Evolutionary conservation across 1,140 invertebrate species (phyloP), one percentile per base, ranked within the genome.

Genomic region (Leptoteleia sp.): DNA sequence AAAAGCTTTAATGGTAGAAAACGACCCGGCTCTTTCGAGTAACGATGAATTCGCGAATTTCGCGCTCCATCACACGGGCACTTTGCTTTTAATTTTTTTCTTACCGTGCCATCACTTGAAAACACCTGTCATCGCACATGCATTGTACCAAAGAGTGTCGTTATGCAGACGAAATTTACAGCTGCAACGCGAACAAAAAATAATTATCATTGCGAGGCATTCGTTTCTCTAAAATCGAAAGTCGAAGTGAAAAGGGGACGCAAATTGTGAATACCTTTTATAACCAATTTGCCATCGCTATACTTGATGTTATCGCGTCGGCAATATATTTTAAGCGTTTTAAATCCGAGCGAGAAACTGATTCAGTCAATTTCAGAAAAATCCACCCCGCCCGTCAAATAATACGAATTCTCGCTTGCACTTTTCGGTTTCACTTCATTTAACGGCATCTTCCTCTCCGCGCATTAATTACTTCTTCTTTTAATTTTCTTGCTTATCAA

Each of bases 41-140:
- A 70, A 79, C 76, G 76, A 79, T 79, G 76, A 79, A 79, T 79
- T 68, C 68, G 76, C 76, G 68, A 79, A 79, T 70, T 79, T 79
- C 38, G 47, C 57, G 76, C 70, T 64, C 70, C 70, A 79, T 79
- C 77, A 79, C 70, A 79, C 77, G 77, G 77, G 77, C 77, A 79
- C 77, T 79, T 79, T 79, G 77, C 77, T 79, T 79, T 79, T 79
- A 79, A 79, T 79, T 79, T 79, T n/a, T 79, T 79, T 76, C 73
- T 70, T 75, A 79, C 59, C 35, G 54, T 62, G 52, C 65, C 77
- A 70, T 71, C 65, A 37, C 71, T 55, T 65, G 64, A 80, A 80
- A 80, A 80, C 77, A 80, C 77, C 77, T 80, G 77, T 76, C 77
- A 76, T 80, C 77, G 61, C 61, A 42, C 65, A 64, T 55, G 71